Evolutionary conservation across 2,888 invertebrate genomes (phyloP), one percentile per base, ranked within the genome.

Genomic region (Aproaerema taeniolella): DNA sequence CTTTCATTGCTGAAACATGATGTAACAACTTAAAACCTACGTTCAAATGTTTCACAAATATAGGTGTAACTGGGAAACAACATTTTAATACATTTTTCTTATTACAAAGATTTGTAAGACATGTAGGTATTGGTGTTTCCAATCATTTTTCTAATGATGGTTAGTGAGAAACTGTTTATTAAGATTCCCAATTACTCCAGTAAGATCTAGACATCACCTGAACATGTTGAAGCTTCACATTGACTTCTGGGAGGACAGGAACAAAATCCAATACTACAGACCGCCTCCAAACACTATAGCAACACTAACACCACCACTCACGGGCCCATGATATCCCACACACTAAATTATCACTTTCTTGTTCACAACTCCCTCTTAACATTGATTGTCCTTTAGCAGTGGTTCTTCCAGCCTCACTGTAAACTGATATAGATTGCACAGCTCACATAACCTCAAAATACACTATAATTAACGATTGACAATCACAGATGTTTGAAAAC

Each of bases 371-470:
- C 10, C 5, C 30, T 3, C 26, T 30, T 13, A 8, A 13, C 28
- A 7, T 30, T 11, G 30, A 30, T 20, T 20, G 5, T 20, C n/a
- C 5, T 20, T 6, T 8, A 20, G 4, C 20, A 20, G 20, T 6
- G 5, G 8, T 8, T 13, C 10, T 26, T 26, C 26, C 6, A 26
- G 26, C n/a, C 20, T 7, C 20, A 26, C 26, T 26, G 8, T 20
- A 20, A 20, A 26, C 8, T 26, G n/a, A 6, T 26, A 39, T 52
- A 56, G 52, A 45, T 54, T 55, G 56, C 62, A 61, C 56, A 58
- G 68, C 68, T 70, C 70, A 65, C 74, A 73, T 85, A 85, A 85
- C 85, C 85, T 85, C 83, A 85, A 85, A 85, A 72, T 64, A 58
- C 61, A 67, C 67, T 75, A 67, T 61, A 67, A 69, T 61, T 51